phyloP scores from a whole-genome alignment of 2,888 invertebrate genomes.

The Drosophila eohydei region DNA sequence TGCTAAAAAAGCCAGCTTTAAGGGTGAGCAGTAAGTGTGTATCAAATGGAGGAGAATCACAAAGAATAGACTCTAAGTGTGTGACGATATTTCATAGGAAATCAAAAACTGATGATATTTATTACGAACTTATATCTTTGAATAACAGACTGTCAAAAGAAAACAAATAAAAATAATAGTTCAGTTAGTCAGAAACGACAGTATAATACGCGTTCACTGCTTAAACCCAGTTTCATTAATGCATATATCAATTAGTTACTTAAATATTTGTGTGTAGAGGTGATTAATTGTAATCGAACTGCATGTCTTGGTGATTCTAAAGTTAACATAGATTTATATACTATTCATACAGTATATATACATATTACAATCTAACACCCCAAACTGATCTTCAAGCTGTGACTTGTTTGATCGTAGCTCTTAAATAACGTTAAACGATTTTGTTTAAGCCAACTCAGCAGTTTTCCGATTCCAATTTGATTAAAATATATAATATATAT shows the following conservation, averaged over 20 bases:
- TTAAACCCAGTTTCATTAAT: neutral
- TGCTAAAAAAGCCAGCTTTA: constrained; percentile 10
- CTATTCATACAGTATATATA: too few relatives aligned
- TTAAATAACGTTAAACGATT: too few relatives aligned
- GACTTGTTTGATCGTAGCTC: too few relatives aligned
- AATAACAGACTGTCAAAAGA: neutral
- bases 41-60: constrained; percentile 3
- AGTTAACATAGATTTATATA: neutral
- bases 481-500: too few relatives aligned
- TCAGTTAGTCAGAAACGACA: neutral
- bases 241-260: neutral
- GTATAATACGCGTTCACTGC: neutral
- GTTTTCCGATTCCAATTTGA: too few relatives aligned
- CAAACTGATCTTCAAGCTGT: too few relatives aligned
- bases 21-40: neutral
- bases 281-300: neutral
- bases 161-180: neutral
- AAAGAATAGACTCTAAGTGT: neutral
- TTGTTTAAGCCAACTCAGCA: too few relatives aligned
- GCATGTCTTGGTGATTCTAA: neutral
- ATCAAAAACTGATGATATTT: neutral
- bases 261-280: neutral
- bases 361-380: too few relatives aligned
- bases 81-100: neutral
- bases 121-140: neutral